Conservation (phyloP, 2,113 vertebrate genomes). For the Dipodomys merriami region DNA sequence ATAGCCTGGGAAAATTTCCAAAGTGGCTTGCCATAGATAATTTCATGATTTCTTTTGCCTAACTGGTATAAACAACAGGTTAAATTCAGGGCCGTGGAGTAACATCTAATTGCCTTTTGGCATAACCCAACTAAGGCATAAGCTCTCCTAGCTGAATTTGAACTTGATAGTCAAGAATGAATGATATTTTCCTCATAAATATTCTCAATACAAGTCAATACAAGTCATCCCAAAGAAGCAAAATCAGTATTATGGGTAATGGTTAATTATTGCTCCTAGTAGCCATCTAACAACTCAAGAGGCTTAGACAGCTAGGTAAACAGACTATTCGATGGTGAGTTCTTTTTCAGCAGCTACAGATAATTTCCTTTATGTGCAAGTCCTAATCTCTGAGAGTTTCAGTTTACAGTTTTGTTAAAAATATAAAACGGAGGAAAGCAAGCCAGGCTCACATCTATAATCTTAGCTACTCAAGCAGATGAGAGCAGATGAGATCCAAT, state of each 20-base stretch:
- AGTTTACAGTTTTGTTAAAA: conserved; percentile 50
- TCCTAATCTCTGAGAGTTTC: conserved; percentile 58
- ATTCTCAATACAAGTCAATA: conserved; percentile 34
- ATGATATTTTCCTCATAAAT: conserved; percentile 56
- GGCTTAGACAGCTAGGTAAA: neutral
- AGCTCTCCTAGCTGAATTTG: neutral
- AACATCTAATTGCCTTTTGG: conserved; percentile 58
- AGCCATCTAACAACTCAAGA: neutral
- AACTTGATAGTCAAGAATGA: conserved; percentile 22
- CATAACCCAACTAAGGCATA: conserved; percentile 4
- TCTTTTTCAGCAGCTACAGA: conserved; percentile 13
- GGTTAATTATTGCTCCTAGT: neutral
- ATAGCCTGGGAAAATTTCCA: conserved; percentile 62
- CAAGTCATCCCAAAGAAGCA: neutral
- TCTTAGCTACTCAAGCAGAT: no score
- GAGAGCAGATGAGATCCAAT: no score
- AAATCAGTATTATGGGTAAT: neutral
- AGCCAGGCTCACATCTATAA: neutral
- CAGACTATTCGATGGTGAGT: neutral
- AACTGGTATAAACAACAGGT: conserved; percentile 56
- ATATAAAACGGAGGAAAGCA: neutral
- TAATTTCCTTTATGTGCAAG: conserved; percentile 32
- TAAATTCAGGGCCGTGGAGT: conserved; percentile 49
- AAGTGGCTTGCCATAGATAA: conserved; percentile 40
- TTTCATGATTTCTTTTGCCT: conserved; percentile 40